Evolutionary conservation across 2,113 vertebrate genomes (phyloP).

Genomic region (Myotis brandtii): DNA sequence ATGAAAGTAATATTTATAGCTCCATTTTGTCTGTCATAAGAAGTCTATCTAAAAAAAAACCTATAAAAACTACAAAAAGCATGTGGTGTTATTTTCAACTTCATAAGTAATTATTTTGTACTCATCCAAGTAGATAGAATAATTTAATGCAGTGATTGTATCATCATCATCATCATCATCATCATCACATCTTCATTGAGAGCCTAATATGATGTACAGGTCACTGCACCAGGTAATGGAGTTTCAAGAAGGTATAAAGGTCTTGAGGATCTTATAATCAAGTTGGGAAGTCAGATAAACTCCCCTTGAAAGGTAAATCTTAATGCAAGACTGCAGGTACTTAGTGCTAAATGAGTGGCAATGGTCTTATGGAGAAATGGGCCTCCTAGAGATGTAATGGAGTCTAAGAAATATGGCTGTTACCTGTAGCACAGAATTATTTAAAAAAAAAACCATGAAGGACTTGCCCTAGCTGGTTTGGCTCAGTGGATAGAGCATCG

Average conservation of each 20-base stretch:
- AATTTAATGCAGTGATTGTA: conserved; percentile 33
- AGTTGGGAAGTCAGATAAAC: conserved; percentile 58
- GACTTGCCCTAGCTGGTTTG: too few relatives aligned
- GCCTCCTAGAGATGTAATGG: background rate
- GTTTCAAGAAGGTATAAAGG: conserved; percentile 69
- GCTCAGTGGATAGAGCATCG: too few relatives aligned
- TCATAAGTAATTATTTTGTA: conserved; percentile 54
- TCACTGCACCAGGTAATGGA: conserved; percentile 44
- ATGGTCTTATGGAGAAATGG: conserved; percentile 44
- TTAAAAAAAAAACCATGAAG: background rate
- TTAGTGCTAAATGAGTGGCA: conserved; percentile 56
- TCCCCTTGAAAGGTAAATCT: conserved; percentile 69
- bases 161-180: background rate
- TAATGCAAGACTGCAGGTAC: conserved; percentile 39
- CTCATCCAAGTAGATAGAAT: conserved; percentile 30
- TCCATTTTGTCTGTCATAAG: background rate
- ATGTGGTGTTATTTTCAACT: conserved; percentile 38
- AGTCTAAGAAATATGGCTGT: conserved; percentile 4
- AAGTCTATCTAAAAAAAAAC: conserved; percentile 29
- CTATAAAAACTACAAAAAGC: conserved; percentile 53
- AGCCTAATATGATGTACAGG: conserved; percentile 50
- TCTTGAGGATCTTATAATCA: conserved; percentile 69
- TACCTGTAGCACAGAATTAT: conserved; percentile 22
- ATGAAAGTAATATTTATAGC: conserved; percentile 19
- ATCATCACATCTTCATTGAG: conserved; percentile 48